Conservation (phyloP, 2,113 vertebrate genomes). For the Pachyramphus minor region DNA sequence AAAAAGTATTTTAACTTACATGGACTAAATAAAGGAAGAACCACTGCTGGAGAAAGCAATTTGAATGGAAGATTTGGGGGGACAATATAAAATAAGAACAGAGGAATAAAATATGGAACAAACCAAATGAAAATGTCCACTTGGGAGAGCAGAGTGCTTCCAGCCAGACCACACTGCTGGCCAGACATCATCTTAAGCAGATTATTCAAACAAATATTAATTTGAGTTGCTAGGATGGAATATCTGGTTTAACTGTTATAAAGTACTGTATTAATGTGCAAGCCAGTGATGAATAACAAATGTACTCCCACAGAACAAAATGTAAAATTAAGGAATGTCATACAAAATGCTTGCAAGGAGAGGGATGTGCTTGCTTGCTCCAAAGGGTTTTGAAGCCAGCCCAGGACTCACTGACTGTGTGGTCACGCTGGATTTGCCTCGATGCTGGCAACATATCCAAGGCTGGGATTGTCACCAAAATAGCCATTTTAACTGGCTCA, state of each 20-base stretch:
- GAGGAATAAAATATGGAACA: conserved; percentile 48
- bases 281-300: conserved; percentile 66
- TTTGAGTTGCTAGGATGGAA: conserved; percentile 70
- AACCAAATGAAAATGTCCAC: conserved; percentile 31
- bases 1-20: not conserved
- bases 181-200: conserved; percentile 65
- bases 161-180: conserved; percentile 67
- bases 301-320: conserved; percentile 55
- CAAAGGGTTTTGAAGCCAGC: not conserved
- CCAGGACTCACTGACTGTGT: conserved; percentile 2
- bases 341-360: not conserved
- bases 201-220: conserved; percentile 74
- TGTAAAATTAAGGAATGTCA: conserved; percentile 21
- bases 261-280: conserved; percentile 41
- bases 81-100: not conserved
- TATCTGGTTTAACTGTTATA: conserved; percentile 66
- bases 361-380: conserved; percentile 29
- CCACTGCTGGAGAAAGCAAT: not conserved
- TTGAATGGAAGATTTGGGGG: not conserved
- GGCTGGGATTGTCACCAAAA: not conserved
- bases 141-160: conserved; percentile 41
- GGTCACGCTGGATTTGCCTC: conserved; percentile 6
- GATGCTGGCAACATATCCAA: not conserved
- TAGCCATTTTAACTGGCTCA: not conserved
- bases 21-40: not conserved